A percentile compares a stretch with the other conserved stretches of the same genome.
Conservation (phyloP, 2,888 invertebrate species). For the Epinotia brunnichana region DNA sequence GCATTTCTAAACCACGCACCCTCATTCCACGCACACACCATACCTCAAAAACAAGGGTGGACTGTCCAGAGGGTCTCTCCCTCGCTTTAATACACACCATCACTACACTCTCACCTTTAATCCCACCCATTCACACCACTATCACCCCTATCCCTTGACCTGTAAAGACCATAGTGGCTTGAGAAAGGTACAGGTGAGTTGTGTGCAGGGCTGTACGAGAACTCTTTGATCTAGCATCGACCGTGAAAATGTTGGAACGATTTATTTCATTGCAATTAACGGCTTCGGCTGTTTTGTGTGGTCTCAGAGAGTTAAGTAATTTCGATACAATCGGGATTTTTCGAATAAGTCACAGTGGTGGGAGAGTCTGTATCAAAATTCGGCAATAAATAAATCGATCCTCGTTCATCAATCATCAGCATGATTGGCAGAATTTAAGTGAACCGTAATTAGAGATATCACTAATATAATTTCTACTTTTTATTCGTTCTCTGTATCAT, state of each 20-base stretch:
- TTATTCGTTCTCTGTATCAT: too few relatives aligned
- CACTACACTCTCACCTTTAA: slow-evolving; percentile 39
- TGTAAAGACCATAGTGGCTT: neutral
- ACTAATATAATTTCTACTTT: too few relatives aligned
- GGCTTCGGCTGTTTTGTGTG: slow-evolving; percentile 64
- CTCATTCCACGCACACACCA: slow-evolving; percentile 44
- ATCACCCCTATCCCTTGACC: neutral
- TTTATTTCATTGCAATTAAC: slow-evolving; percentile 73
- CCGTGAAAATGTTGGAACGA: slow-evolving; percentile 77
- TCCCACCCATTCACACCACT: slow-evolving; percentile 17
- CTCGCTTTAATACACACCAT: slow-evolving; percentile 32
- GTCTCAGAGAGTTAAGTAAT: slow-evolving; percentile 47
- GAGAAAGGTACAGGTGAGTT: slow-evolving; percentile 14
- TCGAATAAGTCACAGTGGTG: neutral
- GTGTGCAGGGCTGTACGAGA: slow-evolving; percentile 45
- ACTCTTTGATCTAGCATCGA: slow-evolving; percentile 82
- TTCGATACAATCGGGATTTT: slow-evolving; percentile 21
- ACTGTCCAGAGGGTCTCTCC: slow-evolving; percentile 57
- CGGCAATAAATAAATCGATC: neutral
- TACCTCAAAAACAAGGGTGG: slow-evolving; percentile 54
- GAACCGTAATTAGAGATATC: too few relatives aligned
- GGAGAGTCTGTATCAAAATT: neutral
- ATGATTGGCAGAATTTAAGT: too few relatives aligned
- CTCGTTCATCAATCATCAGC: too few relatives aligned
- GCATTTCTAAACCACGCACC: slow-evolving; percentile 47